Evolutionary conservation across 2,797 vertebrate species (phyloP).

Genomic region (Streptopelia turtur): DNA sequence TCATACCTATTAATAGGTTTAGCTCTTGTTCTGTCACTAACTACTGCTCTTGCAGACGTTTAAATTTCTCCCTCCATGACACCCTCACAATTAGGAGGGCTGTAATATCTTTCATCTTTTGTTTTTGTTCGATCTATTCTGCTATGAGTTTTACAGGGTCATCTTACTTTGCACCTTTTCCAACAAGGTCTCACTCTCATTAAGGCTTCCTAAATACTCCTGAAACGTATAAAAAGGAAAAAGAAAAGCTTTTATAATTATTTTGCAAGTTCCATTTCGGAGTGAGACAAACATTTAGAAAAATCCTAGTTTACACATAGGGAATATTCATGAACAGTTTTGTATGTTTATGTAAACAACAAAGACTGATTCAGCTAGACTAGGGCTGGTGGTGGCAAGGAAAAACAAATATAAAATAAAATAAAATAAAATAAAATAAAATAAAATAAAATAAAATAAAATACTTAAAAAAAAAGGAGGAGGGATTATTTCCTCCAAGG

Average conservation of each 20-base stretch:
- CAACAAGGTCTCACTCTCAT: not conserved
- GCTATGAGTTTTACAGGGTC: not conserved
- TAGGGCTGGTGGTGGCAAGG: not conserved
- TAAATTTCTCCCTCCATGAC: not conserved
- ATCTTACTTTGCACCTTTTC: not conserved
- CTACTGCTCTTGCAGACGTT: not conserved
- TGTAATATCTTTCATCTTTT: not conserved
- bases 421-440: too few species aligned
- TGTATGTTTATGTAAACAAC: not conserved
- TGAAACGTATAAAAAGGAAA: not conserved
- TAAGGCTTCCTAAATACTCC: not conserved
- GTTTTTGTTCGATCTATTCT: not conserved
- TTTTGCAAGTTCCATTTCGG: not conserved
- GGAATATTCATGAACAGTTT: not conserved
- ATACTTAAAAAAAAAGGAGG: too few species aligned
- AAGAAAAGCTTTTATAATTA: not conserved
- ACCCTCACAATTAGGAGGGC: not conserved
- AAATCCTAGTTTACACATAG: not conserved
- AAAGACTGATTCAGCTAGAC: not conserved
- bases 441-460: too few species aligned
- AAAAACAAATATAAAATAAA: too few species aligned
- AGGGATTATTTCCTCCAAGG: not conserved
- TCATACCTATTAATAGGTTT: not conserved
- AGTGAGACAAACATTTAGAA: not conserved
- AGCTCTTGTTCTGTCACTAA: not conserved